phyloP scores from a whole-genome alignment of 2,888 invertebrate species.

The Agriopis leucophaearia region DNA sequence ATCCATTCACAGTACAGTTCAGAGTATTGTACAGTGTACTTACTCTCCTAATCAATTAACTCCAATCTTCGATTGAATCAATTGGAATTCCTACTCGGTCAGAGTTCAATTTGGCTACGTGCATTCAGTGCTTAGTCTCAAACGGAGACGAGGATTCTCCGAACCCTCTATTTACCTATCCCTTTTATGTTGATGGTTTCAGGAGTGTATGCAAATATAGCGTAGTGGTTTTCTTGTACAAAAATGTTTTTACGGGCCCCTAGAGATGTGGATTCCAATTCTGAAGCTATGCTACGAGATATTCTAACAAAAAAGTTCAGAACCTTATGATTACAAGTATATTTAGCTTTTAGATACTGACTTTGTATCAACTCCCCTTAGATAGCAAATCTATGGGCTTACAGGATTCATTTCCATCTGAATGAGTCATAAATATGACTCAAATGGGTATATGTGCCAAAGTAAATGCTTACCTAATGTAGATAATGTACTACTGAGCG shows the following conservation, averaged over 20 bases:
- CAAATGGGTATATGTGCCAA: conserved; percentile 18
- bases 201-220: conserved; percentile 22
- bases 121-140: conserved; percentile 4
- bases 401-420: conserved; percentile 19
- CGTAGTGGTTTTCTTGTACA: conserved; percentile 17
- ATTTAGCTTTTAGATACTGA: background rate
- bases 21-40: background rate
- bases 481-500: background rate
- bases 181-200: conserved; percentile 21
- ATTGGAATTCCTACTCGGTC: conserved; percentile 23
- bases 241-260: conserved; percentile 20
- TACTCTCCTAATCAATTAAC: conserved; percentile 24
- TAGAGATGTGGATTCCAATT: conserved; percentile 21
- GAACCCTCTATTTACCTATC: conserved; percentile 21
- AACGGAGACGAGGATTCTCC: background rate
- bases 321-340: background rate
- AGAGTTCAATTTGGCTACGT: conserved; percentile 24
- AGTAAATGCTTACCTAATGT: conserved; percentile 17
- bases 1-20: background rate
- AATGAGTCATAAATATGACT: conserved; percentile 20
- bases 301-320: conserved; percentile 7
- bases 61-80: conserved; percentile 20
- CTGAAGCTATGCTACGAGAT: conserved; percentile 11
- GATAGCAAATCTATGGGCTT: conserved; percentile 11
- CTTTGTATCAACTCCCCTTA: conserved; percentile 11